These are phyloP conservation scores for Xenops minutus DNA, from an alignment of 2,797 vertebrate genomes.

Conservation along the genomic window DNA sequence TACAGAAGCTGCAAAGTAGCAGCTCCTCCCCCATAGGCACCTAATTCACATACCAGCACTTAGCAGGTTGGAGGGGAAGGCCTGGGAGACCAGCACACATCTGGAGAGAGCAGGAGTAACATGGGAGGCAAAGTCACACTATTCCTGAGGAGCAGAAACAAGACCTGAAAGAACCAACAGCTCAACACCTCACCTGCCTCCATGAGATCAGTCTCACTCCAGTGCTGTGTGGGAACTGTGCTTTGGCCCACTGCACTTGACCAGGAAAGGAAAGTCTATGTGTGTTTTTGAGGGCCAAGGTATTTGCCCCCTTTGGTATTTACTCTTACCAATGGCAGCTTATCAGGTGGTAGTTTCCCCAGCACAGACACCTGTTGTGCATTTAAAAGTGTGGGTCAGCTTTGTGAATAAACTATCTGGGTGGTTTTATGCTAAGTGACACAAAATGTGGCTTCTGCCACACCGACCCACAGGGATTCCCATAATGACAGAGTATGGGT, in stretches of 20 bases:
- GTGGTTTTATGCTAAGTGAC: background rate
- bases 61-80: background rate
- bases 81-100: background rate
- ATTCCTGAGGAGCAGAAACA: background rate
- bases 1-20: conserved; percentile 31
- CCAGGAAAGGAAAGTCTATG: background rate
- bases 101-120: background rate
- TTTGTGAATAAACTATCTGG: background rate
- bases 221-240: background rate
- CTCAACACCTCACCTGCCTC: background rate
- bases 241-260: background rate
- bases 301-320: background rate
- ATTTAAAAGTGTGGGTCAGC: background rate
- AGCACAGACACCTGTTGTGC: background rate
- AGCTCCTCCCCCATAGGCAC: conserved; percentile 5
- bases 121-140: background rate
- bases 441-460: background rate
- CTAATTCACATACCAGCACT: background rate
- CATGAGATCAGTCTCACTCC: accelerated
- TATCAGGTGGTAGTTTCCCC: background rate
- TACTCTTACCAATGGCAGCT: background rate
- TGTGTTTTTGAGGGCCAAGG: background rate
- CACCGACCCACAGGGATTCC: background rate
- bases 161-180: background rate
- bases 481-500: background rate